phyloP scores from a whole-genome alignment of 1,140 invertebrate genomes.

The Zaprionus inermis region DNA sequence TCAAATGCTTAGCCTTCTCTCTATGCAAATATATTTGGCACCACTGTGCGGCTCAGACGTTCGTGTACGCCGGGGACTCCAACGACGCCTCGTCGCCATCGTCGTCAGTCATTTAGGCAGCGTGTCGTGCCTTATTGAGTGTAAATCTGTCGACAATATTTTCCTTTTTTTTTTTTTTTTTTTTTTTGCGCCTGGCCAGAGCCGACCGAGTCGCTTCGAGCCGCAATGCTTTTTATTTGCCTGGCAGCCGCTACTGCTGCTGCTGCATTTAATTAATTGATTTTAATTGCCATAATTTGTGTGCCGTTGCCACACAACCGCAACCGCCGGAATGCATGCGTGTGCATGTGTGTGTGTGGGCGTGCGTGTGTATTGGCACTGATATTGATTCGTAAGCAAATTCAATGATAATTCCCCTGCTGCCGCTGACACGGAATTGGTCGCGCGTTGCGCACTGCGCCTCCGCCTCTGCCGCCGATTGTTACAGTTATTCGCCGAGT shows the following conservation, averaged over 20 bases:
- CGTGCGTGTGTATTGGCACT: slow-evolving; percentile 60
- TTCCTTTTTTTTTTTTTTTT: slow-evolving; percentile 49
- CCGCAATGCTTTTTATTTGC: slow-evolving; percentile 51
- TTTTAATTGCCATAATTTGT: slow-evolving; percentile 83
- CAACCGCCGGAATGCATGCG: slow-evolving; percentile 70
- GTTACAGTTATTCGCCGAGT: slow-evolving; percentile 78
- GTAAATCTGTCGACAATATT: slow-evolving; percentile 81
- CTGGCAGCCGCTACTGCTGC: slow-evolving; percentile 48
- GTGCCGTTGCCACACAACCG: slow-evolving; percentile 79
- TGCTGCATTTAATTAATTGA: slow-evolving; percentile 83
- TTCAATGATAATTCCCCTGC: slow-evolving; percentile 75
- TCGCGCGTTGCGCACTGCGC: slow-evolving; percentile 17
- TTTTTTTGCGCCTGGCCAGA: slow-evolving; percentile 29
- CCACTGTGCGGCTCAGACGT: slow-evolving; percentile 30
- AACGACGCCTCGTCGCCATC: slow-evolving; percentile 37
- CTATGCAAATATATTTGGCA: slow-evolving; percentile 9
- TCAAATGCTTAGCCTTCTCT: background rate
- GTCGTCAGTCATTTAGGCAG: slow-evolving; percentile 80
- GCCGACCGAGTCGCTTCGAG: slow-evolving; percentile 24
- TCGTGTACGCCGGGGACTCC: slow-evolving; percentile 43
- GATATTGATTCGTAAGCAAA: slow-evolving; percentile 82
- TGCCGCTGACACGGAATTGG: background rate
- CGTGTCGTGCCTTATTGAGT: slow-evolving; percentile 81
- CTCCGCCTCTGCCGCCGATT: slow-evolving; percentile 48
- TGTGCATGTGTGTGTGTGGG: slow-evolving; percentile 9